Evolutionary conservation across 2,797 vertebrate genomes (phyloP).

Genomic region (Sebastes ruberrimus): DNA sequence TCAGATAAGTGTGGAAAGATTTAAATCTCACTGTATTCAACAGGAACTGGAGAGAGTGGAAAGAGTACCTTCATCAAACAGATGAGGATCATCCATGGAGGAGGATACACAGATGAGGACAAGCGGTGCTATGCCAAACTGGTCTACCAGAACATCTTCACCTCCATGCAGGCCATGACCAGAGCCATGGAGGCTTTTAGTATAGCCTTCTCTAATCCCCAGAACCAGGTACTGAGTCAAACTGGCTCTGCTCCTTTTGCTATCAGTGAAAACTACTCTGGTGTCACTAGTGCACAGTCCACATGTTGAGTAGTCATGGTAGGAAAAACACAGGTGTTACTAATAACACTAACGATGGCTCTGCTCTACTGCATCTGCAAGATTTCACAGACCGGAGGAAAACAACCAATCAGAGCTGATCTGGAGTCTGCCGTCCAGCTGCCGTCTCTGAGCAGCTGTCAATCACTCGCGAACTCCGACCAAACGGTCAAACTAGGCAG

Average conservation of each 20-base stretch:
- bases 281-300: too few relatives aligned
- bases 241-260: background rate
- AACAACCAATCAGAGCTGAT: too few relatives aligned
- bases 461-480: too few relatives aligned
- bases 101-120: constrained; percentile 91
- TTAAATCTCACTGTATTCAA: background rate
- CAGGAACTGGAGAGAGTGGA: constrained; percentile 92
- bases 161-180: constrained; percentile 89
- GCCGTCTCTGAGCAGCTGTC: too few relatives aligned
- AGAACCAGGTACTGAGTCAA: constrained; percentile 80
- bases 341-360: too few relatives aligned
- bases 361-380: too few relatives aligned
- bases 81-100: constrained; percentile 94
- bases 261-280: background rate
- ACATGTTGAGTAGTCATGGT: too few relatives aligned
- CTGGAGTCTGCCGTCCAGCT: too few relatives aligned
- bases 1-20: background rate
- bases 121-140: constrained; percentile 88
- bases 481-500: too few relatives aligned
- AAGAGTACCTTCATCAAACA: constrained; percentile 96
- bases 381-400: too few relatives aligned
- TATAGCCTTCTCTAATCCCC: constrained; percentile 77
- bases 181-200: constrained; percentile 84
- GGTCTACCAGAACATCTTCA: constrained; percentile 89
- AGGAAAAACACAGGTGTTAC: too few relatives aligned